Evolutionary conservation across 2,888 invertebrate species (phyloP), one percentile per base, ranked within the genome.

Genomic region (Hirtodrosophila duncani): DNA sequence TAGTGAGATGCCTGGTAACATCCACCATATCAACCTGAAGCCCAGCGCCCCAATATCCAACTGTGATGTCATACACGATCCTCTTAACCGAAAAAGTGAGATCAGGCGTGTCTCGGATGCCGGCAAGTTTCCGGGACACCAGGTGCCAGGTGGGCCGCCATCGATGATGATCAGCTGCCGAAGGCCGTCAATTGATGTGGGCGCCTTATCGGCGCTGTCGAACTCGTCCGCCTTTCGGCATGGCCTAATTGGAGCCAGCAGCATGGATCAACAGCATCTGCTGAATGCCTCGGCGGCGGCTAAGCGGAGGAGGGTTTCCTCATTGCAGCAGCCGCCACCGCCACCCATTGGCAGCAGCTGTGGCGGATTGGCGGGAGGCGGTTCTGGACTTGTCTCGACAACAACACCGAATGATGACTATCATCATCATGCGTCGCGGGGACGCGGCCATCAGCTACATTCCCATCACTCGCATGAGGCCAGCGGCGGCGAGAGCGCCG

Each of bases 401-500:
- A 29, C 34, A 80, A 82, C 56, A 81, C 67, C 77, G 43, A 74
- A 81, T 49, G 85, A 85, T 82, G 83, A 83, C 16, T 78, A 85
- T 36, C 84, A 88, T 85, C 79, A 75, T 86, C 86, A 87, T 67
- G 79, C 83, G 63, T 86, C 71, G 80, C 85, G 80, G 79, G 89
- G 67, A 45, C 88, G 89, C 26, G 89, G 89, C 11, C 88, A 88
- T 71, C 87, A 86, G 74, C 86, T 90, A 60, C 88, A 89, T 86
- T 87, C 87, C 77, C 87, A 87, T 84, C 87, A 87, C 62, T 87
- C 89, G 84, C 85, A 87, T 49, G 89, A 89, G 65, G 88, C 88
- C 63, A 89, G 89, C 46, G 90, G 90, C 46, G 89, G 89, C 21
- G 91, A 91, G 67, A 90, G 90, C 77, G 88, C 90, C 43, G 90